Percentiles rank a stretch among this genome's conserved stretches.
phyloP scores from a whole-genome alignment of 2,113 vertebrate species.

The Lathamus discolor region DNA sequence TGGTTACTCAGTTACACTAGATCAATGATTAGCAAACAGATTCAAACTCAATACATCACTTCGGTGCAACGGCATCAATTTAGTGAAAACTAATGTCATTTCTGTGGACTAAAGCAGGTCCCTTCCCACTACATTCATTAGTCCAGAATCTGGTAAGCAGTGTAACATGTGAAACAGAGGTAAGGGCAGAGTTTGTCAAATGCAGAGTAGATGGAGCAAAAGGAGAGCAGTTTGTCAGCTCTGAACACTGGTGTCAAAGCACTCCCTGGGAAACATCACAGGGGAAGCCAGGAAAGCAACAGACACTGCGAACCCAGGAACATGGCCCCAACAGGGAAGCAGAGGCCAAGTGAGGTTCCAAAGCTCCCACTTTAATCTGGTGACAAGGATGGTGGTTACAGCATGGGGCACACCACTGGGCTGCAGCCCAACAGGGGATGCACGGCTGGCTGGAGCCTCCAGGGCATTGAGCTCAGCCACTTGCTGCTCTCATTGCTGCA shows the following conservation, averaged over 20 bases:
- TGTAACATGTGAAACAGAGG: background rate
- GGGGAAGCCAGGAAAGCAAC: background rate
- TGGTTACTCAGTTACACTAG: background rate
- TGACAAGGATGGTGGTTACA: background rate
- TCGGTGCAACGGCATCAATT: background rate
- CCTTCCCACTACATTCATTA: background rate
- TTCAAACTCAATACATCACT: background rate
- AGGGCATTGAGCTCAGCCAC: background rate
- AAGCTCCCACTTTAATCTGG: background rate
- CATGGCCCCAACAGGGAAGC: background rate
- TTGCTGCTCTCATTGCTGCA: background rate
- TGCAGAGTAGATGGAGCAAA: background rate
- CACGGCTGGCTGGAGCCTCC: fast-evolving
- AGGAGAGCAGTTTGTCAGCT: background rate
- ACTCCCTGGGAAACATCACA: background rate
- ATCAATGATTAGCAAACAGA: background rate
- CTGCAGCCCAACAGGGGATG: background rate
- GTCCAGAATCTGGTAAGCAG: background rate
- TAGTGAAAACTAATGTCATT: background rate
- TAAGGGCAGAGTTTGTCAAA: background rate
- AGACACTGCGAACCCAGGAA: background rate
- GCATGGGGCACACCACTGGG: background rate
- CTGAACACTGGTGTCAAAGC: background rate
- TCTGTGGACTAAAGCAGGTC: background rate
- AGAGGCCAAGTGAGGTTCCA: background rate